A percentile compares a stretch with the other conserved stretches of the same genome.
These are phyloP conservation scores for Cinclus cinclus DNA, from an alignment of 2,113 vertebrate species.

Conservation along the genomic window DNA sequence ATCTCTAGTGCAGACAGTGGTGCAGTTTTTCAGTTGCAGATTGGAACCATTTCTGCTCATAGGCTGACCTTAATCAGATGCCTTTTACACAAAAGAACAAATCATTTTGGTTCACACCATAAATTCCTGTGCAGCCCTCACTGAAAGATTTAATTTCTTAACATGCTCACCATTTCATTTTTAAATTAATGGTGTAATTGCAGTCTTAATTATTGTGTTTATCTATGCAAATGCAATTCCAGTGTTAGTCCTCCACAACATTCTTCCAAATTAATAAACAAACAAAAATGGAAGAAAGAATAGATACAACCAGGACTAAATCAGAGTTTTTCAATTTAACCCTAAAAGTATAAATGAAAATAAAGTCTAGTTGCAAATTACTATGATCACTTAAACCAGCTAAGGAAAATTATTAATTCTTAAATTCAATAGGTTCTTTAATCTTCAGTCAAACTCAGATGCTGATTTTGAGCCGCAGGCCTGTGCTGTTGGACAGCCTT, in stretches of 20 bases:
- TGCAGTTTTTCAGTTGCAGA: conserved; percentile 31
- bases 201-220: conserved; percentile 11
- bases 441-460: neutral
- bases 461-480: neutral
- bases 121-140: neutral
- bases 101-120: neutral
- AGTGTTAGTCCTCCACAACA: neutral
- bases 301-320: neutral
- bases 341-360: neutral
- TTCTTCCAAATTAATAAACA: neutral
- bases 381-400: neutral
- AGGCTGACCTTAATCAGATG: conserved; percentile 51
- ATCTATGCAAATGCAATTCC: neutral
- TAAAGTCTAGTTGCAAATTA: neutral
- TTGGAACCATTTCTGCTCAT: conserved; percentile 28
- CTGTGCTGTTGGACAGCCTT: neutral
- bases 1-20: conserved; percentile 46
- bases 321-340: neutral
- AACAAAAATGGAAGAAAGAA: neutral
- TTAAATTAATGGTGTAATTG: neutral
- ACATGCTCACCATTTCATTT: neutral
- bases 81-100: neutral
- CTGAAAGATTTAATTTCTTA: neutral
- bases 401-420: neutral
- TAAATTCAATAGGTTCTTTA: neutral